Conservation (phyloP, 2,888 invertebrate genomes). For the Odontocerum albicorne region DNA sequence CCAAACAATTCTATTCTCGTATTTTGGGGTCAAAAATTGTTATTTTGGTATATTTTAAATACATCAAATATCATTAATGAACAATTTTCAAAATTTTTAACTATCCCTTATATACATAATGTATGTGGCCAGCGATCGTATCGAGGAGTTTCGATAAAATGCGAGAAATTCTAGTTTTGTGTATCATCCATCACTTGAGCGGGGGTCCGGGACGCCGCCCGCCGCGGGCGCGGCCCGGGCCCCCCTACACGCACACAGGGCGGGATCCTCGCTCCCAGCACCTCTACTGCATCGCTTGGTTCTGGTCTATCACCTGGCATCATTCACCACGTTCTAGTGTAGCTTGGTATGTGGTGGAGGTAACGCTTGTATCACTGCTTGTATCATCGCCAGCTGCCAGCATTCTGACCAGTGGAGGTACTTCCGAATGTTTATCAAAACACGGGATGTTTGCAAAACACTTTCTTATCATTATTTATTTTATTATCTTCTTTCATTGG, state of each 20-base stretch:
- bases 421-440: conserved; percentile 31
- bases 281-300: conserved; percentile 27
- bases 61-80: too few relatives aligned
- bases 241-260: background rate
- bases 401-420: conserved; percentile 32
- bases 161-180: conserved; percentile 33
- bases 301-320: conserved; percentile 28
- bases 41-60: too few relatives aligned
- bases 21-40: too few relatives aligned
- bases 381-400: conserved; percentile 31
- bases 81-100: too few relatives aligned
- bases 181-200: background rate
- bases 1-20: too few relatives aligned
- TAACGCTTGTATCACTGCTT: conserved; percentile 35
- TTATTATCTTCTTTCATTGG: background rate
- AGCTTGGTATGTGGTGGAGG: conserved; percentile 32
- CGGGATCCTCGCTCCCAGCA: background rate
- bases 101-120: too few relatives aligned
- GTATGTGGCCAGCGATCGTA: conserved; percentile 19
- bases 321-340: conserved; percentile 21
- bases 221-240: background rate
- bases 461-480: conserved; percentile 18
- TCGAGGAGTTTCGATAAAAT: background rate
- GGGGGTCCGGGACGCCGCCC: conserved; percentile 1
- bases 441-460: conserved; percentile 34